Evolutionary conservation across 2,797 vertebrate genomes (phyloP).

Genomic region (Phrynocephalus vlangalii): DNA sequence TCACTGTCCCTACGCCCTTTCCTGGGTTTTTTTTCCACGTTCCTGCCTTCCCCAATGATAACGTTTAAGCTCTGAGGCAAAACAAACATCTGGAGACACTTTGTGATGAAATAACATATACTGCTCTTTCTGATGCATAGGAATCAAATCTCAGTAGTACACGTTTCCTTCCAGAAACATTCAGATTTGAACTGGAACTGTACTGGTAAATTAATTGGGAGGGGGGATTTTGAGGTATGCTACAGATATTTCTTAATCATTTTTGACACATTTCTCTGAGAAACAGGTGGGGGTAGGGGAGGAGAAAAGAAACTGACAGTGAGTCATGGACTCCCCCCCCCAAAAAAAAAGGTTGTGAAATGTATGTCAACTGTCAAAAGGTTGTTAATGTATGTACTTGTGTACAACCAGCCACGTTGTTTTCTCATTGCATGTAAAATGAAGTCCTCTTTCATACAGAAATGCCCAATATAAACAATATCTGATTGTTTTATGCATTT

Average conservation of each 20-base stretch:
- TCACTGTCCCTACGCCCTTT: constrained; percentile 40
- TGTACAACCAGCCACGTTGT: neutral
- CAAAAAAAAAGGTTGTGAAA: neutral
- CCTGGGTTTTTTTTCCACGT: constrained; percentile 9
- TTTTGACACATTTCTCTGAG: constrained; percentile 16
- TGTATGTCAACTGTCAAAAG: no score
- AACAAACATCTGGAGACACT: neutral
- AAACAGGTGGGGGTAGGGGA: neutral
- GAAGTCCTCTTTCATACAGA: constrained; percentile 26
- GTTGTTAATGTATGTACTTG: constrained; percentile 15
- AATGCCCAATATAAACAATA: constrained; percentile 37
- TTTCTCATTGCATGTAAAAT: constrained; percentile 19
- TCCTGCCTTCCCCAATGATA: constrained; percentile 40
- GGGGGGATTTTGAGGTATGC: neutral
- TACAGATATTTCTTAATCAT: constrained; percentile 19
- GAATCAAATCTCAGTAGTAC: neutral
- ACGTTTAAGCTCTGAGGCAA: constrained; percentile 11
- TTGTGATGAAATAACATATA: neutral
- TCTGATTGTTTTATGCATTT: neutral
- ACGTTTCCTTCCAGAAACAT: constrained; percentile 4
- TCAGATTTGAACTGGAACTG: neutral
- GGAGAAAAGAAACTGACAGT: neutral
- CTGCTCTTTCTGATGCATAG: neutral
- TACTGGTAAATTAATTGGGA: constrained; percentile 3
- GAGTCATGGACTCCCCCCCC: no score